A percentile compares a stretch with the other conserved stretches of the same genome.
Evolutionary conservation across 2,113 vertebrate genomes (phyloP).

Genomic region (Neomonachus schauinslandi): DNA sequence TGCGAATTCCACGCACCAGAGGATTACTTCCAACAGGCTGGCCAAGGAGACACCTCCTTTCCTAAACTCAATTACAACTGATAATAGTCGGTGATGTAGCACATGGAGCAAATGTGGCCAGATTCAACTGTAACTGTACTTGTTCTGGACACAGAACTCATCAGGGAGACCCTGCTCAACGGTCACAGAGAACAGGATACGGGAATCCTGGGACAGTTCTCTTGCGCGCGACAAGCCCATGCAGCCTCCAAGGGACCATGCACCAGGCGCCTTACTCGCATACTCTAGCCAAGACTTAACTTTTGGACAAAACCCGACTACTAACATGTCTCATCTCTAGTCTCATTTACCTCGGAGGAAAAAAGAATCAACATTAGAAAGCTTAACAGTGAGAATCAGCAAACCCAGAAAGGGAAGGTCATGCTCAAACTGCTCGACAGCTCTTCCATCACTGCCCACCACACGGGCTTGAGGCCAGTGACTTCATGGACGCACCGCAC

Average conservation of each 20-base stretch:
- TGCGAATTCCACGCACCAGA: rapidly evolving
- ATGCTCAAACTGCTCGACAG: conserved; percentile 53
- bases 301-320: background rate
- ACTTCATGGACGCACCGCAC: conserved; percentile 78
- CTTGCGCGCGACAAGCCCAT: background rate
- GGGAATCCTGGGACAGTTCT: background rate
- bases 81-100: rapidly evolving
- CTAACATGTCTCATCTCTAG: background rate
- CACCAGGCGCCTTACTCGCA: background rate
- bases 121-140: too few relatives aligned
- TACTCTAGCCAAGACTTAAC: background rate
- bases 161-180: background rate
- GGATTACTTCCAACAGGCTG: rapidly evolving
- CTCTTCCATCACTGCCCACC: conserved; percentile 80
- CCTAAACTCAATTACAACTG: background rate
- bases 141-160: background rate
- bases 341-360: background rate
- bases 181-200: background rate
- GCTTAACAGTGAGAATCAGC: background rate
- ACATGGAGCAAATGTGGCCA: background rate
- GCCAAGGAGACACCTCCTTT: background rate
- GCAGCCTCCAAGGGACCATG: background rate
- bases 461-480: conserved; percentile 79
- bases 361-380: background rate
- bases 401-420: background rate